A percentile compares a stretch with the other conserved stretches of the same genome.
Conservation (phyloP, 2,797 vertebrate species). For the Sebastolobus alascanus region DNA sequence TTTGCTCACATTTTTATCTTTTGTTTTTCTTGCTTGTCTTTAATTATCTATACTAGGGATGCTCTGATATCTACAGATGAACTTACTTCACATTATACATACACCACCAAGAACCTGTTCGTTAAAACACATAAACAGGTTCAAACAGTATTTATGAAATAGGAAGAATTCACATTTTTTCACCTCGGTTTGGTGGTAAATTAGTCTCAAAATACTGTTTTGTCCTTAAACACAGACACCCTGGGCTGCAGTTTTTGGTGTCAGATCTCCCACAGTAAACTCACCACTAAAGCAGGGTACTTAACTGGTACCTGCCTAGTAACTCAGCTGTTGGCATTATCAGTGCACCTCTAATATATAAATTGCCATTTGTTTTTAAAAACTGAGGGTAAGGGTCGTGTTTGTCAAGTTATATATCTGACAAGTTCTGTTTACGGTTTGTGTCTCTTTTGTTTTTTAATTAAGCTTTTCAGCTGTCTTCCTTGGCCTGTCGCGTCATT, state of each 20-base stretch:
- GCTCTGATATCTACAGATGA: slow-evolving; percentile 52
- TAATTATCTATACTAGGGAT: slow-evolving; percentile 64
- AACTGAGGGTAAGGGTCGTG: slow-evolving; percentile 76
- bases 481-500: slow-evolving; percentile 60
- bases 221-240: background rate
- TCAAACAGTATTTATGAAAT: slow-evolving; percentile 28
- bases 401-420: slow-evolving; percentile 70
- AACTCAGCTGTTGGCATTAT: slow-evolving; percentile 22
- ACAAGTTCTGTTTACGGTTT: slow-evolving; percentile 78
- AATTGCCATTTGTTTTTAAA: slow-evolving; percentile 83
- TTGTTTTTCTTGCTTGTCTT: slow-evolving; percentile 61
- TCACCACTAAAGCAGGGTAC: slow-evolving; percentile 5
- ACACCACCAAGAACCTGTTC: slow-evolving; percentile 10
- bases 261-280: slow-evolving; percentile 7
- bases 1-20: slow-evolving; percentile 62
- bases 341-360: slow-evolving; percentile 62
- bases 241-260: slow-evolving; percentile 5
- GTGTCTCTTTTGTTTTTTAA: slow-evolving; percentile 45
- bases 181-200: slow-evolving; percentile 23
- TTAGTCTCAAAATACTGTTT: background rate
- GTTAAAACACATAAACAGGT: background rate
- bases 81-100: slow-evolving; percentile 12
- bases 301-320: background rate
- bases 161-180: background rate
- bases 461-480: slow-evolving; percentile 67